phyloP scores from a whole-genome alignment of 2,888 invertebrate genomes.

The Cistogaster globosa region DNA sequence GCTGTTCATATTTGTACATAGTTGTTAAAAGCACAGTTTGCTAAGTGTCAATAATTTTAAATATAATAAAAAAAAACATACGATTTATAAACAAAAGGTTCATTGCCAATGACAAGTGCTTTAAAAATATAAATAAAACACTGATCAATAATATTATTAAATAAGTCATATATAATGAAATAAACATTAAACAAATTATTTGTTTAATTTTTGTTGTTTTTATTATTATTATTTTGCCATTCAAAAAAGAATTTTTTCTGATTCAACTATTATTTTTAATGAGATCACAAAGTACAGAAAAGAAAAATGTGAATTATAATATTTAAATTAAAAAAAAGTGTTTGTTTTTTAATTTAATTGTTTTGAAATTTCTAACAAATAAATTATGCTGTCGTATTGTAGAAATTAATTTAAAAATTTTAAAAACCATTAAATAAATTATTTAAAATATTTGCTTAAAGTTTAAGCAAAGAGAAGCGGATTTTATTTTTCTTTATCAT shows the following conservation, averaged over 20 bases:
- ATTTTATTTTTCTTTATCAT: not conserved
- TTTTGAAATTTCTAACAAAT: constrained; percentile 5
- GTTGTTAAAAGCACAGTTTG: constrained; percentile 1
- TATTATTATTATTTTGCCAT: not conserved
- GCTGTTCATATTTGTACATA: too few relatives aligned
- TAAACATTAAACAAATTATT: not conserved
- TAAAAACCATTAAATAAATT: not conserved
- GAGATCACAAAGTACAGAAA: constrained; percentile 43
- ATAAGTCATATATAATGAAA: too few relatives aligned
- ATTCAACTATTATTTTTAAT: constrained; percentile 41
- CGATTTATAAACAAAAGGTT: constrained; percentile 36
- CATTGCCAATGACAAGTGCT: constrained; percentile 54
- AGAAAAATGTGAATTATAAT: not conserved
- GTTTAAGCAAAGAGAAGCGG: not conserved
- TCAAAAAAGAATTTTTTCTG: too few relatives aligned
- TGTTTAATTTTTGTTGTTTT: not conserved
- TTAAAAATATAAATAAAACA: not conserved
- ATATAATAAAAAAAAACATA: not conserved
- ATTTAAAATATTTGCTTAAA: constrained; percentile 1
- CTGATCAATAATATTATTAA: not conserved
- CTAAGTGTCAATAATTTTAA: constrained; percentile 7
- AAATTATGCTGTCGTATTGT: too few relatives aligned
- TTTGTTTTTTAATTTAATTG: constrained; percentile 7
- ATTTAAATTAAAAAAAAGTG: not conserved
- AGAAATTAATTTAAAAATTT: too few relatives aligned